Conservation (phyloP, 2,888 invertebrate genomes). For the Sinopyrophorus schimmeli region DNA sequence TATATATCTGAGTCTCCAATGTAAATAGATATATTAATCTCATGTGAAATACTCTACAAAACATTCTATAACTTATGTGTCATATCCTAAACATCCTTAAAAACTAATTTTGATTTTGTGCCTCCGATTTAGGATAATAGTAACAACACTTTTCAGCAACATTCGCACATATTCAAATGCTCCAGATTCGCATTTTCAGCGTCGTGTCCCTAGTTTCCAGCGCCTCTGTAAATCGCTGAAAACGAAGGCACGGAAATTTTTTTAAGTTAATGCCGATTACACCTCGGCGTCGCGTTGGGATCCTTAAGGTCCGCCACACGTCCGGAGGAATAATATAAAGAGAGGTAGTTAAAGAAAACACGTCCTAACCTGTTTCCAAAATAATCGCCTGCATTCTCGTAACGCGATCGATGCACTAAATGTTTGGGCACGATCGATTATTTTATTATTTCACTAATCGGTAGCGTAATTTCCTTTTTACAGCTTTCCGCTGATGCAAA, state of each 20-base stretch:
- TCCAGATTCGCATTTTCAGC: constrained; percentile 28
- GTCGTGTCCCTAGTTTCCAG: too few species aligned
- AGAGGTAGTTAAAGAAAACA: constrained; percentile 32
- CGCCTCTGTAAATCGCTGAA: too few species aligned
- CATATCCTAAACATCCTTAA: constrained; percentile 50
- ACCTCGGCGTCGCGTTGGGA: constrained; percentile 26
- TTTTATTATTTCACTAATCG: too few species aligned
- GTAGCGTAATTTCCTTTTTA: too few species aligned
- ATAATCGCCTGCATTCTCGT: constrained; percentile 26
- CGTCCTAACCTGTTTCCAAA: constrained; percentile 31
- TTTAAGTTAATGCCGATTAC: constrained; percentile 26
- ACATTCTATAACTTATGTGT: constrained; percentile 51
- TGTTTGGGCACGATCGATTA: constrained; percentile 33
- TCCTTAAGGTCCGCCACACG: constrained; percentile 27
- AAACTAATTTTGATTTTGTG: constrained; percentile 54
- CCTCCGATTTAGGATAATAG: constrained; percentile 46
- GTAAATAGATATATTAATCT: constrained; percentile 51
- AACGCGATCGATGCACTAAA: constrained; percentile 32
- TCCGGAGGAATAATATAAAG: constrained; percentile 26
- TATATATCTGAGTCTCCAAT: constrained; percentile 52
- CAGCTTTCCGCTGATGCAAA: too few species aligned
- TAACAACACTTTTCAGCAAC: constrained; percentile 46
- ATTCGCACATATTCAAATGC: constrained; percentile 39
- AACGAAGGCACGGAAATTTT: constrained; percentile 17
- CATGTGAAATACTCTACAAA: constrained; percentile 52